Evolutionary conservation across 2,113 vertebrate species (phyloP), one percentile per base, ranked within the genome.

Genomic region (Tursiops truncatus): DNA sequence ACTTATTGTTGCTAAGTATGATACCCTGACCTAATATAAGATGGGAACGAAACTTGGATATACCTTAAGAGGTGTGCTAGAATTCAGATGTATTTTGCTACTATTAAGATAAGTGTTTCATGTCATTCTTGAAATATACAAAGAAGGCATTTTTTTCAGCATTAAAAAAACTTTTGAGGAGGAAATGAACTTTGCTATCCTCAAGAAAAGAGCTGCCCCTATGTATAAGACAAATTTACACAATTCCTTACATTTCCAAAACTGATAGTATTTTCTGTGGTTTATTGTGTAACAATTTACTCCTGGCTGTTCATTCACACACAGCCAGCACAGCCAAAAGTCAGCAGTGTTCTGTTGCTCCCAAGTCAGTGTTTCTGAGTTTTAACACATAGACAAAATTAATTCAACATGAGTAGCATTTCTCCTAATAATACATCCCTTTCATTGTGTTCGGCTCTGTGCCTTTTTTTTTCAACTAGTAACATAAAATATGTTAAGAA

Each of bases 391-490:
- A 13, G 84, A 63, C 41, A 84, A 74, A 94, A 94, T 86, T 8
- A 14, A 86, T 47, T 89, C 44, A 83, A 62, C 20, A 67, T 6
- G 31, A 65, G 33, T 53, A 12, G 7, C 20, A 63, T 92, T 92
- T 86, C 33, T 60, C 44, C 96, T 86, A 86, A 71, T 87, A 92
- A 88, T 33, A 38, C 5, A 80, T 21, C 31, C 36, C n/a, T 36
- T 71, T 92, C 68, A 36, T 56, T 77, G 15, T 65, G 33, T 44
- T 83, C 65, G 60, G 80, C 25, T 85, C 60, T 65, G 62, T 33
- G 33, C 38, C 38, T 50, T n/a, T 89, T 76, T 76, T 50, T 74
- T 95, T 91, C 88, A 94, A 92, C 28, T 36, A 91, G 33, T 93
- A 77, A 74, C 20, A 23, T 65, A 76, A 92, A 88, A 80, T 58